Conservation (phyloP, 2,888 invertebrate species). For the Sabatieria punctata region DNA sequence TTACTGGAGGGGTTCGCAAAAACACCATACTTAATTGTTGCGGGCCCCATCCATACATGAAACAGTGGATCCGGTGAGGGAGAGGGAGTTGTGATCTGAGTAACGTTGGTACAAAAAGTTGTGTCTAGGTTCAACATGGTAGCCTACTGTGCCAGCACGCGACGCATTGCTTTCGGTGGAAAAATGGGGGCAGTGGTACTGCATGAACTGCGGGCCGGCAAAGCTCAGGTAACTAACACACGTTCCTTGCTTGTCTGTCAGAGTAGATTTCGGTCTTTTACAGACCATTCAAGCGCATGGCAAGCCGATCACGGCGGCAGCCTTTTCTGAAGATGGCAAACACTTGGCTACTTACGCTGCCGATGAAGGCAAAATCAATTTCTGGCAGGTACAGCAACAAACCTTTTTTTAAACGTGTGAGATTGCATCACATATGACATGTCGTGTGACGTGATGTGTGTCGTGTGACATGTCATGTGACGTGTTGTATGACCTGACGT, state of each 20-base stretch:
- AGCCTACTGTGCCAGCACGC: slow-evolving; percentile 69
- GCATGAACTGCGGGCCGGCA: slow-evolving; percentile 82
- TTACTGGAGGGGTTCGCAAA: too few species aligned
- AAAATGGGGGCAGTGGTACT: slow-evolving; percentile 78
- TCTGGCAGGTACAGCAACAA: slow-evolving; percentile 69
- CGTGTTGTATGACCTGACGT: too few species aligned
- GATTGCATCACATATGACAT: slow-evolving; percentile 74
- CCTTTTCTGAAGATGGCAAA: slow-evolving; percentile 93
- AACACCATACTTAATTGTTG: too few species aligned
- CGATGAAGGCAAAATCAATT: slow-evolving; percentile 76
- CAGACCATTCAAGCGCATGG: slow-evolving; percentile 74
- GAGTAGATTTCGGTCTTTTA: slow-evolving; percentile 7
- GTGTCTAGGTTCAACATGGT: slow-evolving; percentile 56
- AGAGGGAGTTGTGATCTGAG: too few species aligned
- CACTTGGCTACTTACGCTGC: slow-evolving; percentile 88
- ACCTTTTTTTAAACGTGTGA: slow-evolving; percentile 46
- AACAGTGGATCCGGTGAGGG: too few species aligned
- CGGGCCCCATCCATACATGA: too few species aligned
- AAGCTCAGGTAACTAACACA: slow-evolving; percentile 62
- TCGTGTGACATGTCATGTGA: slow-evolving; percentile 88
- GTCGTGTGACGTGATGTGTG: slow-evolving; percentile 82
- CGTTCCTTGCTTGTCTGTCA: too few species aligned
- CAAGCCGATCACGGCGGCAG: slow-evolving; percentile 70
- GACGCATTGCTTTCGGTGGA: slow-evolving; percentile 85
- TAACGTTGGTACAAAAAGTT: slow-evolving; percentile 33